Evolutionary conservation across 2,888 invertebrate species (phyloP), one percentile per base, ranked within the genome.

Genomic region (Elegia similella): DNA sequence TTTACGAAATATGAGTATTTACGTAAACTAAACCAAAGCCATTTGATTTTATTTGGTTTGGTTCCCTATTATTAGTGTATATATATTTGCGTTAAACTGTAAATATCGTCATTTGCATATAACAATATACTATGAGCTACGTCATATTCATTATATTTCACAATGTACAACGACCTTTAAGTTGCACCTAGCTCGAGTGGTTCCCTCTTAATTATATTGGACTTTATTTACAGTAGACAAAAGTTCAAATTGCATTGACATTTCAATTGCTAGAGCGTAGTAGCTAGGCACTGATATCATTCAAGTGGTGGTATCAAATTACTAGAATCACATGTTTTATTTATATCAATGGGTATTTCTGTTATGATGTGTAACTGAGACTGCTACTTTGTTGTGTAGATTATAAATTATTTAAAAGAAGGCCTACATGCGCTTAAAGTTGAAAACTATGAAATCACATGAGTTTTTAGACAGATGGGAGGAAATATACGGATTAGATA

Each of bases 281-380:
- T 16, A 5, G 16, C 7, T 44, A 17, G 29, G 47, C 6, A 16
- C 12, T 50, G 48, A 50, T 50, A 50, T 16, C 16, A 15, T 5
- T 23, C 32, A 50, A 50, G 32, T 50, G 15, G 8, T 7, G 29
- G 15, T 16, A 34, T 50, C 32, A 34, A 16, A 34, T 50, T 30
- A 15, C 29, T 32, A 53, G 42, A 53, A 59, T 53, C 52, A 44
- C 52, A 52, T 32, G 23, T 17, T n/a, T 42, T 48, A 50, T 50
- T 34, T 34, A 34, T 50, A 32, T 32, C 48, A 10, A 34, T 50
- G 48, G n/a, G 48, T 32, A 50, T 50, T 15, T 50, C 17, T 29
- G 12, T 10, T 32, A 15, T 50, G 23, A 23, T 23, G 5, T 5
- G n/a, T 23, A 23, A 23, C 13, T 10, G 15, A 34, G 32, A 7